A percentile compares a stretch with the other conserved stretches of the same genome.
Conservation (phyloP, 2,888 invertebrate genomes). For the Drosophila mimica region DNA sequence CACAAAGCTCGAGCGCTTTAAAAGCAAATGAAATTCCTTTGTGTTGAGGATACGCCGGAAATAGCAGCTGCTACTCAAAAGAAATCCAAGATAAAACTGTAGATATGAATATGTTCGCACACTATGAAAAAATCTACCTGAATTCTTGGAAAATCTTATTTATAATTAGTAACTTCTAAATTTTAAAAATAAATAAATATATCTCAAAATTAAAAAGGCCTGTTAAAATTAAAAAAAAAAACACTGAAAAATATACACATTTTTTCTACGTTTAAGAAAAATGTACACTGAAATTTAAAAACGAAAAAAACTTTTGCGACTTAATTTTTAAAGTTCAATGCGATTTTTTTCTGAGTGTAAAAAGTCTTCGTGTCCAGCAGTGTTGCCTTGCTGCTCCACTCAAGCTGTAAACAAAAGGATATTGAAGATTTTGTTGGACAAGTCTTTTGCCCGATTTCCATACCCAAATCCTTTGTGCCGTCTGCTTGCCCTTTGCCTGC, state of each 20-base stretch:
- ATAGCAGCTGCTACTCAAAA: slow-evolving; percentile 21
- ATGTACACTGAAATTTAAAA: neutral
- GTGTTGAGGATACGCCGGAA: slow-evolving; percentile 20
- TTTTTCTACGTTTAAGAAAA: neutral
- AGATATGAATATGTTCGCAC: slow-evolving; percentile 18
- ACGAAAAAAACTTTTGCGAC: neutral
- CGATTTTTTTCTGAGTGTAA: neutral
- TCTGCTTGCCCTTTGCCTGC: slow-evolving; percentile 34
- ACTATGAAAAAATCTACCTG: neutral
- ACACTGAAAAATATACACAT: too few species aligned
- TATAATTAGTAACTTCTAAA: too few species aligned
- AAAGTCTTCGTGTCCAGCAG: slow-evolving; percentile 31
- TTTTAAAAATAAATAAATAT: too few species aligned
- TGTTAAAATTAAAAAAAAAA: too few species aligned
- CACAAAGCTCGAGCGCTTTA: slow-evolving; percentile 27
- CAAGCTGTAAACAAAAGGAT: slow-evolving; percentile 46
- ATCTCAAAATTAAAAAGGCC: too few species aligned
- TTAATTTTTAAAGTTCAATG: neutral
- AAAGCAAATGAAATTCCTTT: slow-evolving; percentile 38
- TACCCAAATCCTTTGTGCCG: slow-evolving; percentile 45
- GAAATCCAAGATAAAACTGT: slow-evolving; percentile 23
- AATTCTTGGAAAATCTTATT: too few species aligned
- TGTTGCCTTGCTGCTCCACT: slow-evolving; percentile 33
- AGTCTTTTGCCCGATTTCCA: slow-evolving; percentile 56
- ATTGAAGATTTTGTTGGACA: slow-evolving; percentile 21